Conservation (phyloP, 2,113 vertebrate species). For the Antigone vipio region DNA sequence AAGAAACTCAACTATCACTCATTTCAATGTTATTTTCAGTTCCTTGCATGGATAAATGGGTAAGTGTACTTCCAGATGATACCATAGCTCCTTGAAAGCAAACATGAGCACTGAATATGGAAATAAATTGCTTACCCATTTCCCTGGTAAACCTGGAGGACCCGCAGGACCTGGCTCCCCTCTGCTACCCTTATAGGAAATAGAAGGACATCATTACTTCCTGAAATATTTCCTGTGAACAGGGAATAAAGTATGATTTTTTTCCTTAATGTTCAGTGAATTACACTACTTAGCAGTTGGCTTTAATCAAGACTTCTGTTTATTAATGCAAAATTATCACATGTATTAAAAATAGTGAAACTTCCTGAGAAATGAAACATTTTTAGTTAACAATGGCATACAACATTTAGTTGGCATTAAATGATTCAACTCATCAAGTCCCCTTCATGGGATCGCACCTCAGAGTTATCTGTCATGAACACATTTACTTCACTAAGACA, state of each 20-base stretch:
- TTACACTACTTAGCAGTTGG: neutral
- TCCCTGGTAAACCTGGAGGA: conserved; percentile 84
- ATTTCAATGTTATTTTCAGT: neutral
- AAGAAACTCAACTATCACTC: neutral
- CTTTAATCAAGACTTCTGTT: neutral
- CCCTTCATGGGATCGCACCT: neutral
- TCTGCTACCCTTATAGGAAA: conserved; percentile 81
- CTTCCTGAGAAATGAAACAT: neutral
- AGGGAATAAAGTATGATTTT: neutral
- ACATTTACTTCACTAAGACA: neutral
- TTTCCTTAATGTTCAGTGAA: neutral
- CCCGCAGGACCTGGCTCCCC: conserved; percentile 85
- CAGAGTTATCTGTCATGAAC: neutral
- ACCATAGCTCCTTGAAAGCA: neutral
- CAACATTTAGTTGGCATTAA: neutral
- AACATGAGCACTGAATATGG: neutral
- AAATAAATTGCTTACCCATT: conserved; percentile 80
- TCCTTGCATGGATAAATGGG: neutral
- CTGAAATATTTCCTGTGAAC: neutral
- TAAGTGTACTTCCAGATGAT: neutral
- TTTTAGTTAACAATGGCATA: neutral
- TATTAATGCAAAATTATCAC: neutral
- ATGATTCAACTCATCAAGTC: neutral
- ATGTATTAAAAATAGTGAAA: neutral
- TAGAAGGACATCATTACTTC: neutral